phyloP scores from a whole-genome alignment of 2,888 invertebrate genomes.

The Nineta flava region DNA sequence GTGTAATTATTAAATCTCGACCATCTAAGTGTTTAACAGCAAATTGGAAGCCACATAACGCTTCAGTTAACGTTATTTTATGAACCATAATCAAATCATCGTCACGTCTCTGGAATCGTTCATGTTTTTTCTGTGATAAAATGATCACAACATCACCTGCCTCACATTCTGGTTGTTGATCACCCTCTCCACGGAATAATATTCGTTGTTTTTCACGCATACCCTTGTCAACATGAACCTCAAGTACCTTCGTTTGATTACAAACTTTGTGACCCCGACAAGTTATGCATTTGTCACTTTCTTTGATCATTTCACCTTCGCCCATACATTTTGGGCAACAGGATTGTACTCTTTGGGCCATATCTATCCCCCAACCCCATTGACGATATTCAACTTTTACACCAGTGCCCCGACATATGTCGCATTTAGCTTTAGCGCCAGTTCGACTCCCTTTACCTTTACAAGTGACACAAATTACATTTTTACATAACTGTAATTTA shows the following conservation, averaged over 20 bases:
- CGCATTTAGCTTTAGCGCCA: slow-evolving; percentile 49
- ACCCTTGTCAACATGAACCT: slow-evolving; percentile 79
- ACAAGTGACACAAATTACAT: slow-evolving; percentile 63
- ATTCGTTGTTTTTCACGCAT: slow-evolving; percentile 79
- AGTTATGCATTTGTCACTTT: slow-evolving; percentile 64
- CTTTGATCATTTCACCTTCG: slow-evolving; percentile 57
- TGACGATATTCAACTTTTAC: slow-evolving; percentile 58
- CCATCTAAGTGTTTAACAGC: slow-evolving; percentile 82
- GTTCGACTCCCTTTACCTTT: slow-evolving; percentile 60
- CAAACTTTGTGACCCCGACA: slow-evolving; percentile 76
- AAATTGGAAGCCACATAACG: slow-evolving; percentile 78
- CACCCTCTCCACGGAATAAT: slow-evolving; percentile 74
- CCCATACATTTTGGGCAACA: slow-evolving; percentile 47
- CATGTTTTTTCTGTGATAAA: slow-evolving; percentile 65
- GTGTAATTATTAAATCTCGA: slow-evolving; percentile 61
- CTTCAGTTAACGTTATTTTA: slow-evolving; percentile 68
- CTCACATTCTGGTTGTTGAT: slow-evolving; percentile 73
- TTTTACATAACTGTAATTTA: slow-evolving; percentile 67
- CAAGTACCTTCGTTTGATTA: slow-evolving; percentile 68
- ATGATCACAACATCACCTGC: slow-evolving; percentile 84
- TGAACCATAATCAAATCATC: slow-evolving; percentile 59
- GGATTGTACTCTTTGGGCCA: slow-evolving; percentile 45
- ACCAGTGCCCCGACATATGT: slow-evolving; percentile 62
- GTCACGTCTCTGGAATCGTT: slow-evolving; percentile 59
- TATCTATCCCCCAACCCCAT: slow-evolving; percentile 38